A percentile compares a stretch with the other conserved stretches of the same genome.
phyloP scores from a whole-genome alignment of 2,797 vertebrate genomes.

The Trachops cirrhosus region DNA sequence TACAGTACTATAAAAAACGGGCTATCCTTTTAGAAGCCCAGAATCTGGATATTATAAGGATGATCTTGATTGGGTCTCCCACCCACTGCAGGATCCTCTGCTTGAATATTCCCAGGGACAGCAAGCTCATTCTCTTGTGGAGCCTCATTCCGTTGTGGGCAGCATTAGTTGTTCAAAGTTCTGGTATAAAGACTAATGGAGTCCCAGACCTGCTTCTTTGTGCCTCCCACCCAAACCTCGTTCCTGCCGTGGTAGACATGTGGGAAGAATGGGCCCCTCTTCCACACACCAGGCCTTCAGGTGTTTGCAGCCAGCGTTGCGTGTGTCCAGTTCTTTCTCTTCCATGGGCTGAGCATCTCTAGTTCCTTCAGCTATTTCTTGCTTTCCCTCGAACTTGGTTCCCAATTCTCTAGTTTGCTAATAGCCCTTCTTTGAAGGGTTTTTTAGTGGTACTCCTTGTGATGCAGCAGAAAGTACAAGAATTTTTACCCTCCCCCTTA shows the following conservation, averaged over 20 bases:
- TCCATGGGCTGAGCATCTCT: neutral
- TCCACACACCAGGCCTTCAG: neutral
- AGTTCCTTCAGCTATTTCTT: neutral
- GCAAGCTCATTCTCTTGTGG: neutral
- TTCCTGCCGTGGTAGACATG: accelerated
- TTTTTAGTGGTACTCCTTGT: neutral
- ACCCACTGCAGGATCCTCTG: neutral
- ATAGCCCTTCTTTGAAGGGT: neutral
- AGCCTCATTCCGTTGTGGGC: neutral
- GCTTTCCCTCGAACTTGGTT: neutral
- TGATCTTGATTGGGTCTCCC: neutral
- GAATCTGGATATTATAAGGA: neutral
- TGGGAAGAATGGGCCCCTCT: too few relatives aligned
- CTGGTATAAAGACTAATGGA: neutral
- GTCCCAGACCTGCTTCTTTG: neutral
- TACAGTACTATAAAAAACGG: neutral
- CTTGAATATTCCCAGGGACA: neutral
- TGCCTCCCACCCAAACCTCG: neutral
- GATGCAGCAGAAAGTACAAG: neutral
- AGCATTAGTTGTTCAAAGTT: neutral
- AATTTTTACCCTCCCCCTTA: neutral
- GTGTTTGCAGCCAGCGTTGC: neutral
- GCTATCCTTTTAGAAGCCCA: neutral
- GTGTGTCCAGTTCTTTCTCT: neutral
- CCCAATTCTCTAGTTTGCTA: neutral